phyloP scores from a whole-genome alignment of 2,888 invertebrate species.

The Conops quadrifasciatus region DNA sequence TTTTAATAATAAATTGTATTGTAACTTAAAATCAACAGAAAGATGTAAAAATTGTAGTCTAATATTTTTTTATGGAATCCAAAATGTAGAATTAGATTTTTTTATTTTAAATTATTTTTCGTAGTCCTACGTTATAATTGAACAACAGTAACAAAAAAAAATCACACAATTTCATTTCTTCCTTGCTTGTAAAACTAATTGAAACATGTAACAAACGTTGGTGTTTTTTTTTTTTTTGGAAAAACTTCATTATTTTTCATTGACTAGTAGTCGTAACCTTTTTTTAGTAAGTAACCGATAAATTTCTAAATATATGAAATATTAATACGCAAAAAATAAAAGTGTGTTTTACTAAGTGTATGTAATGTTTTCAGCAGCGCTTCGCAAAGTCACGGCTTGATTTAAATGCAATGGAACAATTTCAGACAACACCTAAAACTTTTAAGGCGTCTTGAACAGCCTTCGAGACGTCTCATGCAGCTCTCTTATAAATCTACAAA shows the following conservation, averaged over 20 bases:
- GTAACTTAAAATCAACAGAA: background rate
- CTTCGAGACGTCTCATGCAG: too few species aligned
- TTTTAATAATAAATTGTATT: constrained; percentile 20
- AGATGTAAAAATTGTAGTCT: constrained; percentile 26
- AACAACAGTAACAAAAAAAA: background rate
- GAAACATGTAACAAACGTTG: background rate
- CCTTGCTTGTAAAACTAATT: constrained; percentile 21
- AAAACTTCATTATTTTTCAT: constrained; percentile 4
- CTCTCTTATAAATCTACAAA: too few species aligned
- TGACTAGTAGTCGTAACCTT: background rate
- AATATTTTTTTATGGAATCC: constrained; percentile 34
- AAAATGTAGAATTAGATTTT: constrained; percentile 20
- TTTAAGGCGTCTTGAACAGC: too few species aligned
- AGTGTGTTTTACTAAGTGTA: too few species aligned
- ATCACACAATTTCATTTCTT: background rate
- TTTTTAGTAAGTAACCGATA: background rate
- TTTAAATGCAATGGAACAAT: too few species aligned
- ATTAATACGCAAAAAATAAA: constrained; percentile 15
- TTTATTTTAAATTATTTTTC: constrained; percentile 3
- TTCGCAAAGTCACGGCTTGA: too few species aligned
- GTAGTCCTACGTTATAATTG: background rate
- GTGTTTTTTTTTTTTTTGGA: background rate
- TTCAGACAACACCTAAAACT: too few species aligned
- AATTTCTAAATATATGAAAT: constrained; percentile 29
- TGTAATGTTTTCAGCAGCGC: too few species aligned